Base-by-base conservation (phyloP, 2,113 vertebrate species). In the Stigmatopora nigra region DNA sequence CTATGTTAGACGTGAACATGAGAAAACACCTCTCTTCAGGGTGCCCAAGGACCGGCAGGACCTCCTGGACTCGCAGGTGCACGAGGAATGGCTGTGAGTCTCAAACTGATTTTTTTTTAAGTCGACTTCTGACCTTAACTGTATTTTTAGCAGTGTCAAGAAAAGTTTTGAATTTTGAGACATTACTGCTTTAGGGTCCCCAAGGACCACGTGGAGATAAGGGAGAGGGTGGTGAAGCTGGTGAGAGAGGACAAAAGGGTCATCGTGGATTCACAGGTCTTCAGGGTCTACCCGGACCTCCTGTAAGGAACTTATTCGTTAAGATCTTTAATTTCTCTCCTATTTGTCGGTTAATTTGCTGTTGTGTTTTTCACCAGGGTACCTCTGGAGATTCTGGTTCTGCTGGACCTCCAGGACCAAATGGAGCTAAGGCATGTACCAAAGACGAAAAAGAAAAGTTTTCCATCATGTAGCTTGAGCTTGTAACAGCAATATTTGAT, bases 151-250 rank as follows among this genome's bases (percentile, higher is more conserved):
- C 44, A 17, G 15, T 60, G 36, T 25, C 13, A 31, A n/a, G 7
- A n/a, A 15, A 52, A 41, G 38, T 53, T 41, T 51, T 60, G 13
- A 17, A 67, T 67, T 65, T 70, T 4, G 70, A 75, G 31, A 67
- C 22, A 36, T 38, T 3, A 13, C 55, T 68, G 6, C 9, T 51
- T 11, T 77, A 99, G 97, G 97, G 97, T 80, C 94, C 94, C 65
- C 97, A 96, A 91, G 97, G 97, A 61, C 93, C 94, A 48, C 93
- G 97, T 4, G 97, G 97, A 82, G 97, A 99, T 89, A 99, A 99
- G 81, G 97, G 97, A 68, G 96, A 99, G 87, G 76, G 91, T 4
- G 96, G 96, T 56, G 96, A 98, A 81, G 63, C 90, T 19, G 97
- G 97, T 49, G 97, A 98, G 84, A 93, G 96, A 17, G 97, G 97